Conservation (phyloP, 2,888 invertebrate species). For the Timema podura region DNA sequence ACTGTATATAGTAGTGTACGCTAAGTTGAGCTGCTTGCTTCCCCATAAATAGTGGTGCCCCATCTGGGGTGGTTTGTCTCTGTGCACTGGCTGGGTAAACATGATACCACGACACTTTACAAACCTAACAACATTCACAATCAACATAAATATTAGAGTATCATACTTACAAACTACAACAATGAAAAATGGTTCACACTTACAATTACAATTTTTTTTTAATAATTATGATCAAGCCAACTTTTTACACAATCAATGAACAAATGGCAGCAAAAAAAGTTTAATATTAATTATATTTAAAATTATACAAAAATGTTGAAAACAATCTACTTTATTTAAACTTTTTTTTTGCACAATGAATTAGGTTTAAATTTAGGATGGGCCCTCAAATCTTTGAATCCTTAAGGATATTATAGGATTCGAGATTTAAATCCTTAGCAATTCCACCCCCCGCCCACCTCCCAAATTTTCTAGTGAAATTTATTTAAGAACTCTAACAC, state of each 20-base stretch:
- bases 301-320: too few relatives aligned
- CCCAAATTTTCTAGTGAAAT: too few relatives aligned
- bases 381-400: too few relatives aligned
- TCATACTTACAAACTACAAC: background rate
- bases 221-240: conserved; percentile 9
- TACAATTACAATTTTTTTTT: background rate
- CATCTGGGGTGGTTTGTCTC: conserved; percentile 91
- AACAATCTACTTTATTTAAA: too few relatives aligned
- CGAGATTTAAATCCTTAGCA: too few relatives aligned
- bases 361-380: too few relatives aligned
- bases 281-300: too few relatives aligned
- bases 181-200: background rate
- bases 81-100: conserved; percentile 77
- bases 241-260: background rate
- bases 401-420: too few relatives aligned
- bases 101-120: conserved; percentile 84
- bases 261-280: too few relatives aligned
- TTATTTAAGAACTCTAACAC: too few relatives aligned
- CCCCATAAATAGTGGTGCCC: conserved; percentile 95
- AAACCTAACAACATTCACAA: conserved; percentile 57
- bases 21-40: conserved; percentile 87
- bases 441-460: too few relatives aligned
- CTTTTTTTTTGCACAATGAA: too few relatives aligned
- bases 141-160: background rate
- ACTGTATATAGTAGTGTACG: conserved; percentile 88